Evolutionary conservation across 2,797 vertebrate species (phyloP).

Genomic region (Premnoplex brunnescens): DNA sequence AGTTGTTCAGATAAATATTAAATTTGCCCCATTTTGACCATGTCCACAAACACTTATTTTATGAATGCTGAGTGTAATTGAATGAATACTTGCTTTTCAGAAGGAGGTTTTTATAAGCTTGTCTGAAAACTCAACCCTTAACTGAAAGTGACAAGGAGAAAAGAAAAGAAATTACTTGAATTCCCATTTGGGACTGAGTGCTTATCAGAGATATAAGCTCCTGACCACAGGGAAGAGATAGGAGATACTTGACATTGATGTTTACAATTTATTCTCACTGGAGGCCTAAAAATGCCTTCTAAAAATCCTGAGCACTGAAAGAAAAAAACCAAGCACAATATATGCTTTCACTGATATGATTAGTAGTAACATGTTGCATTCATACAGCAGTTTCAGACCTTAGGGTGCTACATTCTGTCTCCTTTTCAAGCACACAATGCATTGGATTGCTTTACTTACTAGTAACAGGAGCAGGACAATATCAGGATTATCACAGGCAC

Average conservation of each 20-base stretch:
- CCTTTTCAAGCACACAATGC: not conserved
- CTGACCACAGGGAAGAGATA: not conserved
- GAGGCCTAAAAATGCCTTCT: not conserved
- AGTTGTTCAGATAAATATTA: not conserved
- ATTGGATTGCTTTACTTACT: slow-evolving; percentile 76
- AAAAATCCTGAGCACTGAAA: not conserved
- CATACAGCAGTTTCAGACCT: not conserved
- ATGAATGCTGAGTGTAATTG: not conserved
- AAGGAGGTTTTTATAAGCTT: not conserved
- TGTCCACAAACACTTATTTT: not conserved
- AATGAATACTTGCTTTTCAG: not conserved
- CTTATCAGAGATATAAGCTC: not conserved
- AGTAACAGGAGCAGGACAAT: slow-evolving; percentile 87
- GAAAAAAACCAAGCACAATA: not conserved
- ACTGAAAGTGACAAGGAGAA: not conserved
- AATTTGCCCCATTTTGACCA: not conserved
- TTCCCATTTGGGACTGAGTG: not conserved
- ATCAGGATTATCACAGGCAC: slow-evolving; percentile 90
- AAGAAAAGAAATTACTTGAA: not conserved
- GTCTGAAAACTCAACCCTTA: not conserved
- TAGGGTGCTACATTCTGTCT: not conserved
- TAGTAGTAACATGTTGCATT: not conserved
- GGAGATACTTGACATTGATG: not conserved
- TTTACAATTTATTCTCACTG: not conserved
- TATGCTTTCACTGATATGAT: not conserved